Percentiles rank a stretch among this genome's conserved stretches.
Evolutionary conservation across 2,113 vertebrate species (phyloP).

Genomic region (Hippoglossus stenolepis): DNA sequence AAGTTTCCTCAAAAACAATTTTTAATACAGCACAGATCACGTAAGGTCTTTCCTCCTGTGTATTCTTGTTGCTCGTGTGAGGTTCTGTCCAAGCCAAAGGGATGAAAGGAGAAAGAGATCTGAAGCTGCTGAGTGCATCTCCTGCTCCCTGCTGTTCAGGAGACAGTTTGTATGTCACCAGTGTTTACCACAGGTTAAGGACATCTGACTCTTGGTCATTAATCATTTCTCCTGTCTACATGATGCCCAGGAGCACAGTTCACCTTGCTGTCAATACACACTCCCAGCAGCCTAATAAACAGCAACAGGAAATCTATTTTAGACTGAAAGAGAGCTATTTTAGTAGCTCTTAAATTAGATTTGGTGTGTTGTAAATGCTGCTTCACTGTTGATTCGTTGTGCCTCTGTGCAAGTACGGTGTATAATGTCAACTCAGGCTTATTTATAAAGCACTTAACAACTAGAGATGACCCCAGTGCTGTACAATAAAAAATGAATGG

Average conservation of each 20-base stretch:
- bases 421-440: too few relatives aligned
- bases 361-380: not conserved
- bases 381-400: not conserved
- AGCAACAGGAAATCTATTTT: not conserved
- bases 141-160: not conserved
- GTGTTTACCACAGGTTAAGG: constrained; percentile 3
- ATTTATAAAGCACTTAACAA: too few relatives aligned
- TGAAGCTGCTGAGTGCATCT: not conserved
- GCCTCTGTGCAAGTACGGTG: too few relatives aligned
- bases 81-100: not conserved
- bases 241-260: not conserved
- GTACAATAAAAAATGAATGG: too few relatives aligned
- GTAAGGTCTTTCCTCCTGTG: not conserved
- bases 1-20: not conserved
- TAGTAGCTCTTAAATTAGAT: not conserved
- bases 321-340: not conserved
- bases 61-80: not conserved
- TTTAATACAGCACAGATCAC: too few relatives aligned
- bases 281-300: too few relatives aligned
- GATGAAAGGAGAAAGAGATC: not conserved
- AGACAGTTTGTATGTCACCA: not conserved
- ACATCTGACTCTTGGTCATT: not conserved
- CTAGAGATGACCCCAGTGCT: too few relatives aligned
- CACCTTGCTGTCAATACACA: not conserved
- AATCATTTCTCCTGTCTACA: not conserved